phyloP scores from a whole-genome alignment of 2,888 invertebrate species.

The Campopleginae sp. region DNA sequence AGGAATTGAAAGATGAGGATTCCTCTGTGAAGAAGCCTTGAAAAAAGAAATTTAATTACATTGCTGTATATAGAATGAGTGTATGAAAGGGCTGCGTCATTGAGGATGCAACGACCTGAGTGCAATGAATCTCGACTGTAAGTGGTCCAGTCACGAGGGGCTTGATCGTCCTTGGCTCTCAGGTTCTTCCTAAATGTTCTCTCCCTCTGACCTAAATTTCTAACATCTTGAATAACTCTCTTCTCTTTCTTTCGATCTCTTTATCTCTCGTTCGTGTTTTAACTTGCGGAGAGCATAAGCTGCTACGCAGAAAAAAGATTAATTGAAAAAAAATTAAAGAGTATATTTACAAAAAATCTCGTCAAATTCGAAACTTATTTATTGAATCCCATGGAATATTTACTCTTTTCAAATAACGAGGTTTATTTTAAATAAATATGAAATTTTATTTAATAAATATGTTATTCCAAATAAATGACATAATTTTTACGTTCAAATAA shows the following conservation, averaged over 20 bases:
- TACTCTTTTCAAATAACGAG: too few species aligned
- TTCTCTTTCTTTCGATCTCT: constrained; percentile 27
- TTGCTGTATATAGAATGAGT: not conserved
- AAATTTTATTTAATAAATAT: too few species aligned
- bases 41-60: not conserved
- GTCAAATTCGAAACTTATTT: too few species aligned
- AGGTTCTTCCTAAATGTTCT: constrained; percentile 13
- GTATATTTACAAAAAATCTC: too few species aligned
- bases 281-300: constrained; percentile 20
- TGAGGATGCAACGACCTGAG: constrained; percentile 40
- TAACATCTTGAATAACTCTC: constrained; percentile 56
- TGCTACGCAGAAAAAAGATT: too few species aligned
- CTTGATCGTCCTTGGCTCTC: not conserved
- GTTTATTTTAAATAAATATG: too few species aligned
- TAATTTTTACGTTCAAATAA: too few species aligned
- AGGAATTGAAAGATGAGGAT: too few species aligned
- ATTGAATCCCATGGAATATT: too few species aligned
- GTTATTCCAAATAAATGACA: too few species aligned
- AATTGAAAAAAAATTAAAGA: too few species aligned
- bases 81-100: constrained; percentile 20
- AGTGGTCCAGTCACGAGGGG: constrained; percentile 38
- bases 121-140: constrained; percentile 28
- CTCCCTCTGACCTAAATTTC: constrained; percentile 68
- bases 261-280: not conserved
- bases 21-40: too few species aligned